Conservation (phyloP, 2,888 invertebrate species). For the Chrysina gloriosa region DNA sequence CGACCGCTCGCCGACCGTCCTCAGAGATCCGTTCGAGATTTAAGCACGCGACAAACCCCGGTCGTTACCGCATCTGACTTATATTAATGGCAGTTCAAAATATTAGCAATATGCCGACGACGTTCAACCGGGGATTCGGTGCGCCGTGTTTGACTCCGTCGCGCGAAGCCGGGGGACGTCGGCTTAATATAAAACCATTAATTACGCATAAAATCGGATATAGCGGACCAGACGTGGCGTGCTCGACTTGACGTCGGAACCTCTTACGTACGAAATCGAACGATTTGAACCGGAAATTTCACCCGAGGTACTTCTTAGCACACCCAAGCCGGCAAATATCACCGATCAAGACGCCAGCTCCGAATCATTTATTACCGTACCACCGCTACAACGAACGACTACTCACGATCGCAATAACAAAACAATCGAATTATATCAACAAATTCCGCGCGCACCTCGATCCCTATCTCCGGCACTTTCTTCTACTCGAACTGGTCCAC, state of each 20-base stretch:
- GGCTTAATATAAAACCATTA: slow-evolving; percentile 35
- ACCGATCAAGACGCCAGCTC: too few relatives aligned
- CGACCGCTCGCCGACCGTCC: background rate
- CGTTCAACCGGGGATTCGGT: slow-evolving; percentile 18
- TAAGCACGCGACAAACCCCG: background rate
- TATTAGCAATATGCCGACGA: slow-evolving; percentile 30
- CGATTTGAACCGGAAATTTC: background rate
- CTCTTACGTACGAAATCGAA: background rate
- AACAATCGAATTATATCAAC: too few relatives aligned
- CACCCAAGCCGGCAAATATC: too few relatives aligned
- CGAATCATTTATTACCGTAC: background rate
- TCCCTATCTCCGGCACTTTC: slow-evolving; percentile 11
- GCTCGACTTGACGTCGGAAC: background rate
- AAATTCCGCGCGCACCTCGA: background rate
- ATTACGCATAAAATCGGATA: slow-evolving; percentile 5
- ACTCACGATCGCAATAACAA: background rate
- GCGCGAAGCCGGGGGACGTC: slow-evolving; percentile 8
- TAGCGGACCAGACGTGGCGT: slow-evolving; percentile 9
- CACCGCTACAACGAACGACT: too few relatives aligned
- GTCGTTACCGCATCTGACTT: slow-evolving; percentile 23
- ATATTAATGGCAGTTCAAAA: slow-evolving; percentile 30
- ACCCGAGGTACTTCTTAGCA: background rate
- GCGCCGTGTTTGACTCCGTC: slow-evolving; percentile 19
- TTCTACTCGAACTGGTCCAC: slow-evolving; percentile 31
- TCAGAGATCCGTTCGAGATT: too few relatives aligned